Base-by-base conservation (phyloP, 2,113 vertebrate species). In the Neolamprologus kungweensis region DNA sequence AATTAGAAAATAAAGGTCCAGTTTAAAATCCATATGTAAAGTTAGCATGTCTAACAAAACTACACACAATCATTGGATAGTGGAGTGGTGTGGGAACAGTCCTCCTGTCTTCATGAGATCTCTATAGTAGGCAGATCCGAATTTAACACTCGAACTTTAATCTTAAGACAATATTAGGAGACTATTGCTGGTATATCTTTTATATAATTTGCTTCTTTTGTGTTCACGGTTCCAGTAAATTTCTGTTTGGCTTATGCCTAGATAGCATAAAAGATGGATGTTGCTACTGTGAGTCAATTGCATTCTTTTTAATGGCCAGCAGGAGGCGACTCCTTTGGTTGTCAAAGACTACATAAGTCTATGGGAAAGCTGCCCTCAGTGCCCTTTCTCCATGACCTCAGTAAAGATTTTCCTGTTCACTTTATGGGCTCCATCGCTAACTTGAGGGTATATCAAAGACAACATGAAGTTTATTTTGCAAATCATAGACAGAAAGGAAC, bases 121-220 rank as follows among this genome's bases (percentile, higher is more conserved):
- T 75, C 42, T 47, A 0, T 47, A 28, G 1, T 26, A 47, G 40
- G 23, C 42, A 75, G 40, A 17, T 3, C 14, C 0, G 0, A 75
- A 73, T 45, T 73, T 45, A 17, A 45, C 21, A 73, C 40, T 45
- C 3, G 0, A 7, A 73, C 40, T 0, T 10, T 5, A 45, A 73
- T 26, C 1, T 45, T 65, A 65, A 11, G 0, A 47, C 13, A 73
- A 47, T 45, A 5, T 45, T 47, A 26, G 68, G 5, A 17, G 0
- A 26, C 21, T 45, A 26, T 45, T 45, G 21, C 37, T 73, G 13
- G 40, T 17, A 19, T 75, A 19, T 17, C 6, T 7, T 75, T 17
- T 47, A 45, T 12, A 47, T 47, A 12, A 26, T 75, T 16, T 50
- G 6, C 16, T 50, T 75, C 71, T 5, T 28, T 28, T 28, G 4